Conservation (phyloP, 2,797 vertebrate species). For the Philypnodon macrostomus region DNA sequence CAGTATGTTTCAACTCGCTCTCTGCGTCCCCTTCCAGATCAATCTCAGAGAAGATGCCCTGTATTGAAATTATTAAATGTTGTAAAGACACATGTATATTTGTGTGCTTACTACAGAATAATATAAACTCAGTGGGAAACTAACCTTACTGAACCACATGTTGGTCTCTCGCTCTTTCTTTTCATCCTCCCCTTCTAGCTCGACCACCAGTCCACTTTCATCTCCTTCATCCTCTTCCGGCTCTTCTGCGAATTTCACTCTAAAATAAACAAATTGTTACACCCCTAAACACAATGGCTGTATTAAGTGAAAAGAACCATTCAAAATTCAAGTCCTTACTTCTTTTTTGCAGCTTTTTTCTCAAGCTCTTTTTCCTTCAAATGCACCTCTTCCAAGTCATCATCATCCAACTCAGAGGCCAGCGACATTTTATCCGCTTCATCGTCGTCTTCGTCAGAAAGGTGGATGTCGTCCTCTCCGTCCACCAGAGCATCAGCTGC, state of each 20-base stretch:
- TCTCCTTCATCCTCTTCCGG: conserved; percentile 69
- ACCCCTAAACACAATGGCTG: background rate
- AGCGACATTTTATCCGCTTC: conserved; percentile 77
- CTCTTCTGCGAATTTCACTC: conserved; percentile 66
- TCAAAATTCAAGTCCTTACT: conserved; percentile 31
- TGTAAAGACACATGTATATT: background rate
- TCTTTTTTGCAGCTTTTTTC: conserved; percentile 63
- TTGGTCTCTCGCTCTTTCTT: conserved; percentile 80
- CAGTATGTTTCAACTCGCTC: conserved; percentile 83
- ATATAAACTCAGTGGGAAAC: background rate
- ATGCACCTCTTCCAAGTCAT: conserved; percentile 83
- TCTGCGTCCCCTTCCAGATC: conserved; percentile 84
- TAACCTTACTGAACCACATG: conserved; percentile 95
- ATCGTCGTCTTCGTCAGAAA: conserved; percentile 73
- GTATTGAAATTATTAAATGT: conserved; percentile 2
- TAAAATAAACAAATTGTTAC: conserved; percentile 28
- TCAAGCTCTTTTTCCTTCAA: conserved; percentile 62
- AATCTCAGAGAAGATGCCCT: conserved; percentile 89
- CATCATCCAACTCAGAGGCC: conserved; percentile 88
- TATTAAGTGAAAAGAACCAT: background rate
- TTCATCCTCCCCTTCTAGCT: conserved; percentile 84
- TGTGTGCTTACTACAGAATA: background rate
- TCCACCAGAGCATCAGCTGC: conserved; percentile 76
- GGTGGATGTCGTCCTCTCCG: conserved; percentile 79
- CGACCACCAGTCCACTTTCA: conserved; percentile 83